Conservation (phyloP, 2,113 vertebrate genomes). For the Rhinopomastus cyanomelas region DNA sequence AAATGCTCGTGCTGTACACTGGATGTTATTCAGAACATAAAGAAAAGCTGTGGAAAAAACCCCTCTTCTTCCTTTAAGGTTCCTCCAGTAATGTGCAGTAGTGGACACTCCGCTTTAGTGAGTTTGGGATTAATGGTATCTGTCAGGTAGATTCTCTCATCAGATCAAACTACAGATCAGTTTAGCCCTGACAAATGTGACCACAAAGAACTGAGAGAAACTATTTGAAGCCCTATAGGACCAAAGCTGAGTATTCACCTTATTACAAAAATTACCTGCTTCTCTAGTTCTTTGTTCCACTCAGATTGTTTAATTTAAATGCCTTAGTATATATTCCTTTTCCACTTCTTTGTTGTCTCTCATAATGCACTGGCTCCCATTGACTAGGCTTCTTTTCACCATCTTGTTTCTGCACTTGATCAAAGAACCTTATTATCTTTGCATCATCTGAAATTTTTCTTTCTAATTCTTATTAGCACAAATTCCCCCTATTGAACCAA, state of each 20-base stretch:
- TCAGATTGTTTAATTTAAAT: neutral
- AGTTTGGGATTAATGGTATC: neutral
- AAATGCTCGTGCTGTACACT: neutral
- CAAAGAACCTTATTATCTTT: neutral
- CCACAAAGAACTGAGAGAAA: neutral
- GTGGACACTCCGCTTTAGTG: too few species aligned
- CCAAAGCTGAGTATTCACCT: neutral
- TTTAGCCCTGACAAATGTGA: neutral
- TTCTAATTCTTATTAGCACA: neutral
- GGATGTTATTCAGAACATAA: neutral
- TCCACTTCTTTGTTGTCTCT: neutral
- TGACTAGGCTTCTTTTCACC: neutral
- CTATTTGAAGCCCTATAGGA: neutral
- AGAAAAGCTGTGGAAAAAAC: neutral
- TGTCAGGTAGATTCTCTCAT: neutral
- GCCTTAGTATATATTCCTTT: neutral
- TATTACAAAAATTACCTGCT: neutral
- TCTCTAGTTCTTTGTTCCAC: neutral
- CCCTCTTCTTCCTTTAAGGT: neutral
- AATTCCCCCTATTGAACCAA: neutral
- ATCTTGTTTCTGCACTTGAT: neutral
- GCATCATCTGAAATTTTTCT: neutral
- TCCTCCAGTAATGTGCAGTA: neutral
- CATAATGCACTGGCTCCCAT: neutral
- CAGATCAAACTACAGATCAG: neutral